Base-by-base conservation (phyloP, 1,140 invertebrate genomes). In the Musca domestica region DNA sequence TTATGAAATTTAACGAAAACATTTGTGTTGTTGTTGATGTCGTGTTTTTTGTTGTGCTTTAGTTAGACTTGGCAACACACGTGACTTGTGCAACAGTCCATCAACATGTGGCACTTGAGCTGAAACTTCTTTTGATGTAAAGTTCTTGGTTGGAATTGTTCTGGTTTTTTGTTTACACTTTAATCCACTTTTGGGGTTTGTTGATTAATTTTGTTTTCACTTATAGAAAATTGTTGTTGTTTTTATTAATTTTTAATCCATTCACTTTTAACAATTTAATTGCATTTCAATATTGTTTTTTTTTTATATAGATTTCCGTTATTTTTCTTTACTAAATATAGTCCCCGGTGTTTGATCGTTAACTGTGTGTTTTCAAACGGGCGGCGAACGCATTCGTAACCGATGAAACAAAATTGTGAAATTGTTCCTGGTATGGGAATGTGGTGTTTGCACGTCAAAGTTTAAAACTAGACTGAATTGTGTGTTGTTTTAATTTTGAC, bases 391-490 rank as follows among this genome's bases (percentile, higher is more conserved):
- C 34, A 41, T 41, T 41, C 34, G 34, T 41, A 41, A 41, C 34
- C 34, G 34, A 41, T 41, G 34, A 41, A 41, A 41, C 34, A 41
- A 41, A 41, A 41, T 41, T 41, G 34, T 52, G 17, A 52, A 20
- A 20, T 52, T 15, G 27, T 19, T 17, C 46, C 25, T 22, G 67
- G 10, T 52, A 34, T 56, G 67, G 5, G 67, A 67, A 70, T 66
- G 68, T 69, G 64, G 66, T 66, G 74, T 78, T 72, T 72, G 74
- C 76, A 74, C 76, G 74, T 73, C 71, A 74, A 77, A 75, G 73
- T 74, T 74, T 77, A 74, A 76, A 78, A 78, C 74, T 76, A 76
- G 77, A 78, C 76, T 78, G 72, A 78, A 70, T 71, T 71, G 77
- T 47, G 72, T 76, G 76, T 74, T 75, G 73, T 69, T 70, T 74